Evolutionary conservation across 2,888 invertebrate genomes (phyloP).

Genomic region (Ichneumon xanthorius): DNA sequence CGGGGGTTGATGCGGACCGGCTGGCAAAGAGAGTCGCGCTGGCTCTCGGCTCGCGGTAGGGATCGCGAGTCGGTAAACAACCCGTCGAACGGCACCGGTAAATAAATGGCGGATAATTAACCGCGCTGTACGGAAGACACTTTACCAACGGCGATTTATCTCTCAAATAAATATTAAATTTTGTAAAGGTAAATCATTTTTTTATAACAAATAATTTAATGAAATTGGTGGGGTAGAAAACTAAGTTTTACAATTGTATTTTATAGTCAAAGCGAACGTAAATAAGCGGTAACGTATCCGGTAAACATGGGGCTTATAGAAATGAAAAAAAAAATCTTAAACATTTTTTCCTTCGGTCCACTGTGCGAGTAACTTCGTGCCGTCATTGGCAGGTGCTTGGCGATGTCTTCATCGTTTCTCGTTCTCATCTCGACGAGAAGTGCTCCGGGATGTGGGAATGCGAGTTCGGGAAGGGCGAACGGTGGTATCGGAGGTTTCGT

Average conservation of each 20-base stretch:
- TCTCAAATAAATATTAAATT: too few relatives aligned
- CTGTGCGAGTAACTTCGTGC: too few relatives aligned
- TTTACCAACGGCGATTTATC: not conserved
- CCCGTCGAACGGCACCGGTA: not conserved
- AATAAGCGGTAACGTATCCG: too few relatives aligned
- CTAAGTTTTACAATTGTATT: too few relatives aligned
- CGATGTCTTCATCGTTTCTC: not conserved
- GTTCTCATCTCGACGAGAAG: slow-evolving; percentile 30
- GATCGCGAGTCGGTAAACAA: not conserved
- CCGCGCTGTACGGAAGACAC: not conserved
- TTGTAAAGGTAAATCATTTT: too few relatives aligned
- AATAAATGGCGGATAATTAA: not conserved
- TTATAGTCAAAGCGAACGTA: too few relatives aligned
- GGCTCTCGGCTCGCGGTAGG: not conserved
- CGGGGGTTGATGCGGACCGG: slow-evolving; percentile 24
- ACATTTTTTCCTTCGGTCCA: too few relatives aligned
- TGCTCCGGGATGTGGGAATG: slow-evolving; percentile 39
- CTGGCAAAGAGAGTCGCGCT: not conserved
- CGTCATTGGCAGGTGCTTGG: slow-evolving; percentile 8
- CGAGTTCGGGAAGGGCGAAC: slow-evolving; percentile 4
- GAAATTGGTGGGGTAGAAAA: too few relatives aligned
- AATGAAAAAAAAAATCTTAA: too few relatives aligned
- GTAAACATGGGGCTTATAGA: too few relatives aligned
- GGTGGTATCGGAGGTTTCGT: slow-evolving; percentile 53
- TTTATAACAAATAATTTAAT: too few relatives aligned